phyloP scores from a whole-genome alignment of 2,888 invertebrate genomes.

The Diarsia dahlii region DNA sequence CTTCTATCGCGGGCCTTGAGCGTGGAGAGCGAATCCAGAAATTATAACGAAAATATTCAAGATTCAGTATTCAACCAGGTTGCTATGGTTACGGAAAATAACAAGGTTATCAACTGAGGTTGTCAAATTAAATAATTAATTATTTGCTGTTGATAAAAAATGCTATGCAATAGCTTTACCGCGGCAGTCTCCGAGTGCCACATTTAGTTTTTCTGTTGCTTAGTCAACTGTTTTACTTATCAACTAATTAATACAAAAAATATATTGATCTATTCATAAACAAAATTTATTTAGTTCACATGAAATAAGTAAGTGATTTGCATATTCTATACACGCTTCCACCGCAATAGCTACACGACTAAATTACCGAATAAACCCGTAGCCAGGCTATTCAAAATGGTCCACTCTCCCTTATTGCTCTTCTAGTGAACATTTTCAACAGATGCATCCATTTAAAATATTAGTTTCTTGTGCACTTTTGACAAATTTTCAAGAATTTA shows the following conservation, averaged over 20 bases:
- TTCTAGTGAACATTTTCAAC: slow-evolving; percentile 39
- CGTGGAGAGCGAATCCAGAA: no score
- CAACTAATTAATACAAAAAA: not conserved
- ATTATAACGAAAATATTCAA: no score
- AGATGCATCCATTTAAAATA: slow-evolving; percentile 44
- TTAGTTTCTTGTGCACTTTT: slow-evolving; percentile 15
- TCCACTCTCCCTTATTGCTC: slow-evolving; percentile 48
- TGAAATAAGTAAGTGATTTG: not conserved
- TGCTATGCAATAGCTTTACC: no score
- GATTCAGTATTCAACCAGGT: no score
- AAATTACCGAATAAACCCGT: slow-evolving; percentile 35
- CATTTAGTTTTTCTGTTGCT: no score
- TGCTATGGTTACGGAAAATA: no score
- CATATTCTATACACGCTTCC: slow-evolving; percentile 24
- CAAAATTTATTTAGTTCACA: not conserved
- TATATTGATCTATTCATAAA: not conserved
- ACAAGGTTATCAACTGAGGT: no score
- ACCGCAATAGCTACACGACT: slow-evolving; percentile 24
- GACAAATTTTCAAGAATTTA: slow-evolving; percentile 17
- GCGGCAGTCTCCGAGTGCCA: no score
- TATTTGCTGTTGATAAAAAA: no score
- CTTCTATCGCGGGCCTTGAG: no score
- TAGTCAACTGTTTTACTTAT: not conserved
- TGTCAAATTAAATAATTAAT: no score
- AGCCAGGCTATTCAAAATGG: slow-evolving; percentile 48